Evolutionary conservation across 2,797 vertebrate genomes (phyloP), one percentile per base, ranked within the genome.

Genomic region (Rhinophrynus dorsalis): DNA sequence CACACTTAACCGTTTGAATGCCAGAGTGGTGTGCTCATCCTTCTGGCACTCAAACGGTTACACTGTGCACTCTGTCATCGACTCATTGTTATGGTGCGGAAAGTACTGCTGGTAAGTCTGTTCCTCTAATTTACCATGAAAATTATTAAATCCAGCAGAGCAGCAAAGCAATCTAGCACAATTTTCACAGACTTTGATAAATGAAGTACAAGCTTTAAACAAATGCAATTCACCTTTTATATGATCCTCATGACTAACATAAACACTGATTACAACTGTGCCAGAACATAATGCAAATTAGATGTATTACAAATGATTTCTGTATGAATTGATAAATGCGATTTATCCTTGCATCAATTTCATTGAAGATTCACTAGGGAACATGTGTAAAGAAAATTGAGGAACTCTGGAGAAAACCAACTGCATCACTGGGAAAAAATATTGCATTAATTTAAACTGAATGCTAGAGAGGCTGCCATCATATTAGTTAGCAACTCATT

Each of bases 221-320:
- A 65, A 65, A 59, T 73, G 55, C 61, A 73, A 58, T 73, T 66
- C 69, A 73, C 69, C 54, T 73, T 63, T 58, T 66, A 65, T 65
- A 47, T 59, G 42, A 65, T 73, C 32, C 45, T 65, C 61, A 64
- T 66, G 66, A 66, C 33, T 57, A 59, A 73, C 8, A 45, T 59
- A 73, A 73, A 73, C 42, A 65, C 23, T 66, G 52, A 52, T 66
- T 59, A 52, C 61, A 32, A 66, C 61, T 45, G 61, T 40, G 44
- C 45, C 54, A 51, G 54, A 15, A 37, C 15, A 30, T 65, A 66
- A 66, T 64, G 33, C 50, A 72, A 42, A 72, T 65, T 23, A 65
- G 52, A 72, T 33, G 52, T 37, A 50, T 64, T 72, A 42, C 60
- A 64, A 29, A 72, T 45, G 21, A 52, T 52, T 65, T 66, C 45